phyloP scores from a whole-genome alignment of 2,888 invertebrate genomes.

The Mactromeris polynyma region DNA sequence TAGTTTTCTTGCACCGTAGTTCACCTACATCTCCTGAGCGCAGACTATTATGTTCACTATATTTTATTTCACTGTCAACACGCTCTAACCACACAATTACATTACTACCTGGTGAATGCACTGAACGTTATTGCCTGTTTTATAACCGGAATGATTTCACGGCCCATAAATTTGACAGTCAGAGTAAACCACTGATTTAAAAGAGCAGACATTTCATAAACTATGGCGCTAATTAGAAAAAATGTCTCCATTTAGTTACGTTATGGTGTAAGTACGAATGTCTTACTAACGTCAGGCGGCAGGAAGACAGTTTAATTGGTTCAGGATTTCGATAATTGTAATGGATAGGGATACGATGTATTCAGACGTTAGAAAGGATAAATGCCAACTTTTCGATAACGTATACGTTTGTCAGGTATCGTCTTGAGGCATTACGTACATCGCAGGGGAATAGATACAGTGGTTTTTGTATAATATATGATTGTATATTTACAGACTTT shows the following conservation, averaged over 20 bases:
- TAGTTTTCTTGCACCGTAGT: neutral
- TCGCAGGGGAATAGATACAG: neutral
- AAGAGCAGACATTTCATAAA: neutral
- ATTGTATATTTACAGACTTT: too few species aligned
- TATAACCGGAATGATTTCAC: slow-evolving; percentile 35
- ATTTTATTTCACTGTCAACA: slow-evolving; percentile 5
- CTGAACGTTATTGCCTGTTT: slow-evolving; percentile 24
- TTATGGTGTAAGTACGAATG: neutral
- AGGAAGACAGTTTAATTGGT: neutral
- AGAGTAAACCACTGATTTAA: slow-evolving; percentile 16
- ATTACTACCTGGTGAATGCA: neutral
- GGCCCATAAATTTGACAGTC: slow-evolving; percentile 28
- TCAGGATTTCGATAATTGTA: neutral
- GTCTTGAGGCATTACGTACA: neutral
- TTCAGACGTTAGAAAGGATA: neutral
- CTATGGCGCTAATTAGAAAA: slow-evolving; percentile 1
- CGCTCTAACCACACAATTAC: neutral
- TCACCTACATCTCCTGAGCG: neutral
- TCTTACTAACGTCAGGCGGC: neutral
- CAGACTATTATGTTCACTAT: neutral
- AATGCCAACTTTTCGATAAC: neutral
- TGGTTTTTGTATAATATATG: too few species aligned
- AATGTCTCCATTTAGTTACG: neutral
- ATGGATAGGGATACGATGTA: neutral
- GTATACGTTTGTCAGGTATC: neutral